phyloP scores from a whole-genome alignment of 1,140 invertebrate species.

The Whitmania pigra region DNA sequence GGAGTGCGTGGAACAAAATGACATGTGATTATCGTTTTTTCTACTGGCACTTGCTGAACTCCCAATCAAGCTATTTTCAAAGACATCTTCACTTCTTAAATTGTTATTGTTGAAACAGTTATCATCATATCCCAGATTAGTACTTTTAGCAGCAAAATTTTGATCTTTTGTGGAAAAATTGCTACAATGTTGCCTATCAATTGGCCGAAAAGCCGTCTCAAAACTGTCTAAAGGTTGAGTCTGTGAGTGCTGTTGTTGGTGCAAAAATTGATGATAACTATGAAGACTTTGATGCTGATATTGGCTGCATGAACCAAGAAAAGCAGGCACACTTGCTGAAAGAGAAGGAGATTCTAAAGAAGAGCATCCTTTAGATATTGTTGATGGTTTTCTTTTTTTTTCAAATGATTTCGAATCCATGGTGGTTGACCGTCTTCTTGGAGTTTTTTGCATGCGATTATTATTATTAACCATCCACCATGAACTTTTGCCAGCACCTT shows the following conservation, averaged over 20 bases:
- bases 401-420: constrained; percentile 94
- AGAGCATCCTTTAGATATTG: neutral
- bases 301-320: constrained; percentile 8
- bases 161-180: neutral
- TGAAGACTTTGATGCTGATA: constrained; percentile 1
- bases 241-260: neutral
- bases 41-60: neutral
- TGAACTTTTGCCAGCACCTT: constrained; percentile 95
- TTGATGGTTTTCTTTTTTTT: constrained; percentile 49
- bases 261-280: neutral
- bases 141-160: neutral
- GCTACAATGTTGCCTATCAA: neutral
- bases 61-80: neutral
- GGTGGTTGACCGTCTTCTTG: constrained; percentile 75
- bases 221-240: constrained; percentile 10
- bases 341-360: neutral
- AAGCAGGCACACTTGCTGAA: neutral
- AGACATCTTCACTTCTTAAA: constrained; percentile 1
- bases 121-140: neutral
- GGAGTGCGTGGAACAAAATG: neutral
- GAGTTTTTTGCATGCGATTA: constrained; percentile 87
- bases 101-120: constrained; percentile 9
- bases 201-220: constrained; percentile 1
- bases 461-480: constrained; percentile 99
- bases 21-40: neutral